Evolutionary conservation across 2,113 vertebrate genomes (phyloP), one percentile per base, ranked within the genome.

Genomic region (Geococcyx californianus): DNA sequence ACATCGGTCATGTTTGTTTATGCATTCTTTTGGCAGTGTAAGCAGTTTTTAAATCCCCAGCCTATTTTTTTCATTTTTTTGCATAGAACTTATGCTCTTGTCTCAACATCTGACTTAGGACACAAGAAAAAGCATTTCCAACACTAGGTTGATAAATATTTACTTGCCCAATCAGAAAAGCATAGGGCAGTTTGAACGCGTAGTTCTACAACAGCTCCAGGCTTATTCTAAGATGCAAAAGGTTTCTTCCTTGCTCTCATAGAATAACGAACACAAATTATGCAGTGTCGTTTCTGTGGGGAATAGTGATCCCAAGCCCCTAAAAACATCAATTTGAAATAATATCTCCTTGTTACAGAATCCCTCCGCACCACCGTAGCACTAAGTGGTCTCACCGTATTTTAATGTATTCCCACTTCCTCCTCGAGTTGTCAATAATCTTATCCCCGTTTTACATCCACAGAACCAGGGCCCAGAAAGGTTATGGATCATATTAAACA

Each of bases 271-370:
- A 72, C 34, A 59, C 26, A 88, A 86, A 67, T 80, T 55, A 91
- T 0, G 2, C 0, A 0, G 52, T 28, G 34, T 28, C 58, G 44
- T 60, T 92, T 70, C 73, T 72, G 54, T 13, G 36, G 16, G 28
- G 42, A 2, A 59, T 59, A 77, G 45, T 36, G 49, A 33, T 82
- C 47, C 38, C 51, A 70, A 94, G 45, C 36, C 33, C 49, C 67
- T 72, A 91, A 84, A 95, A 80, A 79, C 55, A 70, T 23, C 59
- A 82, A 56, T 1, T 2, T 54, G 62, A 84, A 91, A 82, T 28
- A 9, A 0, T 28, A 93, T 49, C 60, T 69, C 52, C 63, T 84
- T 3, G 1, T 86, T 78, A 95, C 14, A 81, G 52, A 91, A 70
- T n/a, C 51, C 21, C 31, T 34, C 33, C 40, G 26, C 36, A 78